Evolutionary conservation across 1,140 invertebrate genomes (phyloP).

Genomic region (Caenorhabditis tropicalis): DNA sequence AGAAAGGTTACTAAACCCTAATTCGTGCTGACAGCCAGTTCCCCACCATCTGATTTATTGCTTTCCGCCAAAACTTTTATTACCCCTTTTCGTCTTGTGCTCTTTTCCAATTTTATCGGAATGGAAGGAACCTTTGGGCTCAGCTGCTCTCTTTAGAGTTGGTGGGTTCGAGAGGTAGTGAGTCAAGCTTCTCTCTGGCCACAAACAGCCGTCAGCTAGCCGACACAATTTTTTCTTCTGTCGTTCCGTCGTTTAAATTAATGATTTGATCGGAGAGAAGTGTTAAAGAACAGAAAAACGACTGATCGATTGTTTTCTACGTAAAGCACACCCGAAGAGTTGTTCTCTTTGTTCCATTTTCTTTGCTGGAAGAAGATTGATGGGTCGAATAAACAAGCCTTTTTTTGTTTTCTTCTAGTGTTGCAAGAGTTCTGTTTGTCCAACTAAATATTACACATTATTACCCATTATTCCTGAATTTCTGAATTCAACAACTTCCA

Average conservation of each 20-base stretch:
- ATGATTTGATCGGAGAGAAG: conserved; percentile 19
- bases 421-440: not conserved
- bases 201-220: not conserved
- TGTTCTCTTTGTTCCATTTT: not conserved
- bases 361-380: conserved; percentile 37
- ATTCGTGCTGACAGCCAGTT: conserved; percentile 27
- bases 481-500: not conserved
- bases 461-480: not conserved
- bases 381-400: conserved; percentile 1
- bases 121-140: not conserved
- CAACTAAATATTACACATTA: not conserved
- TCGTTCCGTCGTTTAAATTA: conserved; percentile 26
- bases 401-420: not conserved
- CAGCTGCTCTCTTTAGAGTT: not conserved
- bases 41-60: conserved; percentile 17
- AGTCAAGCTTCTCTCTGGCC: conserved; percentile 15
- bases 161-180: conserved; percentile 9
- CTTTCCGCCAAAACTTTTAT: conserved; percentile 28
- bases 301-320: conserved; percentile 26
- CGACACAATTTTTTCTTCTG: not conserved
- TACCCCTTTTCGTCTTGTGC: not conserved
- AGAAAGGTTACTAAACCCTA: not conserved
- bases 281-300: conserved; percentile 32
- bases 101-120: not conserved
- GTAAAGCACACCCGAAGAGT: not conserved